These are phyloP conservation scores for Strongylocentrotus purpuratus DNA, from an alignment of 35 echinoderm and acorn worm species.

Conservation along the genomic window DNA sequence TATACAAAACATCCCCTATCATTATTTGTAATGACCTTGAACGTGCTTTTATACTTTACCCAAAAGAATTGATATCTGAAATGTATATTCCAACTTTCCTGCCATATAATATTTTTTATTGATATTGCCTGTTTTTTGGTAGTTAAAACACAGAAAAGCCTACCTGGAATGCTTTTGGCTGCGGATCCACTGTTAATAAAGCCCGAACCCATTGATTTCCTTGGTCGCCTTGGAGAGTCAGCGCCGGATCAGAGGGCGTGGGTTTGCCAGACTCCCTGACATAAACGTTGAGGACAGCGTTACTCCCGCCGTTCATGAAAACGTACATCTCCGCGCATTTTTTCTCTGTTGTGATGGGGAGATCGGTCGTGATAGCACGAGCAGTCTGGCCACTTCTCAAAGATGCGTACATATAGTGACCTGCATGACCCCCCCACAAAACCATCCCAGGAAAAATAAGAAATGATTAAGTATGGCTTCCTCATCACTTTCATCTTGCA, in stretches of 20 bases:
- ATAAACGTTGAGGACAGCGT: neutral
- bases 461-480: too few species aligned
- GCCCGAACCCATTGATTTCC: neutral
- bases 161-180: neutral
- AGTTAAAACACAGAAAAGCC: too few species aligned
- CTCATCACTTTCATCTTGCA: too few species aligned
- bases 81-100: too few species aligned
- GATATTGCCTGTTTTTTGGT: too few species aligned
- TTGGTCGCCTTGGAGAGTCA: neutral
- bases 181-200: neutral
- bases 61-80: too few species aligned
- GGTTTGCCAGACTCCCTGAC: neutral
- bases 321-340: neutral
- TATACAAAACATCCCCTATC: too few species aligned
- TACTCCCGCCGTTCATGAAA: neutral
- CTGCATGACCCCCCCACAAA: neutral
- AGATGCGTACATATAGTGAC: neutral
- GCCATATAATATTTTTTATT: too few species aligned
- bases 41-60: too few species aligned
- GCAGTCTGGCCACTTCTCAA: neutral
- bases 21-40: too few species aligned
- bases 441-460: too few species aligned
- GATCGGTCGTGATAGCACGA: neutral
- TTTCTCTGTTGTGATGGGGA: neutral
- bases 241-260: neutral